Evolutionary conservation across 2,113 vertebrate genomes (phyloP).

Genomic region (Patagioenas fasciata): DNA sequence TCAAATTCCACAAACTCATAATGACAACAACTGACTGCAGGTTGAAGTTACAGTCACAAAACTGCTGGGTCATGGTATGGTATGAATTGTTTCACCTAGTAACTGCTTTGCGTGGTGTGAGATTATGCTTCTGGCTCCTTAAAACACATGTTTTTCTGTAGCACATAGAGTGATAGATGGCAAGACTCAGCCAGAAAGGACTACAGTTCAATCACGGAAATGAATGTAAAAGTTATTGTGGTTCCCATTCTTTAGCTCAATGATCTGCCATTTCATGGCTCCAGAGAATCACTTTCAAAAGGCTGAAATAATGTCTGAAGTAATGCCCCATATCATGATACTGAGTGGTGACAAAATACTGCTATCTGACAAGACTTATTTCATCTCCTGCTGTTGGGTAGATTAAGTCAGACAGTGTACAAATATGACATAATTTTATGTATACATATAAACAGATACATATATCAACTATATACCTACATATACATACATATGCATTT

Average conservation of each 20-base stretch:
- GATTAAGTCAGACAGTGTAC: not conserved
- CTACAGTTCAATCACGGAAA: not conserved
- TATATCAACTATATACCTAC: not conserved
- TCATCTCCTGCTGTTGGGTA: not conserved
- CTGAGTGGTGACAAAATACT: not conserved
- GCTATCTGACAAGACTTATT: not conserved
- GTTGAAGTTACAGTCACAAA: not conserved
- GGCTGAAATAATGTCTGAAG: not conserved
- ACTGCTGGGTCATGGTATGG: not conserved
- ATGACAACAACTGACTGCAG: not conserved
- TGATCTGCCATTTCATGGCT: not conserved
- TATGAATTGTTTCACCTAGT: not conserved
- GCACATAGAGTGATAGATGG: not conserved
- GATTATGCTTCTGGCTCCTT: not conserved
- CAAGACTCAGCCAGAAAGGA: not conserved
- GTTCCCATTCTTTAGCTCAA: not conserved
- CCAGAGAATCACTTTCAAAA: not conserved
- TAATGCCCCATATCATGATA: not conserved
- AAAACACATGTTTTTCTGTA: not conserved
- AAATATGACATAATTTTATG: not conserved
- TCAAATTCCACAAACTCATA: constrained; percentile 6
- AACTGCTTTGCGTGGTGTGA: not conserved
- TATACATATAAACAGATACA: not conserved
- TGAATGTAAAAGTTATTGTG: accelerated
- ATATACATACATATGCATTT: not conserved